Conservation (phyloP, 1,140 invertebrate genomes). For the Pentalonia nigronervosa region DNA sequence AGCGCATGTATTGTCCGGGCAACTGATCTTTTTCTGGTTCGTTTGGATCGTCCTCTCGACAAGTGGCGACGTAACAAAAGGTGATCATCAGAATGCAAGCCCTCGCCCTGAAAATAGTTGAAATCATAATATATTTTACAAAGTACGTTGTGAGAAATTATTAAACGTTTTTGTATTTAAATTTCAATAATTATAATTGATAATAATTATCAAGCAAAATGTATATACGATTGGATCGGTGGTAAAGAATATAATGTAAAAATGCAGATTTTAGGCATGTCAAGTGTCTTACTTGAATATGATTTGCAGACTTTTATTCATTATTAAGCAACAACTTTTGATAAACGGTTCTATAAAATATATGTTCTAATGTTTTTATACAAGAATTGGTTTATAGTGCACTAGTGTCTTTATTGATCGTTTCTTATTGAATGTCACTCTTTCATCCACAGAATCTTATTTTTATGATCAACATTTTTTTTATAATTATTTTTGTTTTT, state of each 20-base stretch:
- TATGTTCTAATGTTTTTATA: neutral
- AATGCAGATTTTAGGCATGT: neutral
- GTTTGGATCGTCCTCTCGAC: neutral
- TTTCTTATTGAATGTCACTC: neutral
- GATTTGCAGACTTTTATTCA: neutral
- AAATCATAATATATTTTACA: neutral
- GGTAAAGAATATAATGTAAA: neutral
- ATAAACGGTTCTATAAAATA: neutral
- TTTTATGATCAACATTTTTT: neutral
- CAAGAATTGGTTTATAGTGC: neutral
- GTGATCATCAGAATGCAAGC: neutral
- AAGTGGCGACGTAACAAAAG: neutral
- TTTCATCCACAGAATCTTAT: neutral
- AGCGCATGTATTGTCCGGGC: neutral
- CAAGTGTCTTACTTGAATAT: neutral
- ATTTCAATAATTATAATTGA: neutral
- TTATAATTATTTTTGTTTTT: neutral
- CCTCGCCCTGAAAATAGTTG: neutral
- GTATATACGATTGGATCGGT: neutral
- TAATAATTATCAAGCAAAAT: neutral
- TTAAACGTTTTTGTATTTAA: neutral
- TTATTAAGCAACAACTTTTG: neutral
- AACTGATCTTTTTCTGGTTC: neutral
- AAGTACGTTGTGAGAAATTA: neutral
- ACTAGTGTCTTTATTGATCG: neutral